phyloP scores from a whole-genome alignment of 2,888 invertebrate species.

The Tenthredo mesomela region DNA sequence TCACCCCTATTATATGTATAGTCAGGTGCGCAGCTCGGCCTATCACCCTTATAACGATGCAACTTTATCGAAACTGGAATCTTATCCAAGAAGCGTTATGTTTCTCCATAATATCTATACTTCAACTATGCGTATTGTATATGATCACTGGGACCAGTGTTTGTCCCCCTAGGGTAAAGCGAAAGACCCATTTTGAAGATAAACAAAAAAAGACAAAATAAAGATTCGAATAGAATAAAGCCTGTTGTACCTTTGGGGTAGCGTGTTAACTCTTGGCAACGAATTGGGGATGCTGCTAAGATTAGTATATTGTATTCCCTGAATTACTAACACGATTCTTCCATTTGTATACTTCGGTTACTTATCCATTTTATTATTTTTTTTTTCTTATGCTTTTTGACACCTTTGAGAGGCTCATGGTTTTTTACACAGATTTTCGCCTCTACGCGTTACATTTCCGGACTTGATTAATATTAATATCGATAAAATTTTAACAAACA shows the following conservation, averaged over 20 bases:
- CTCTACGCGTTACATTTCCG: not conserved
- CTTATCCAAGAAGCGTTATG: slow-evolving; percentile 16
- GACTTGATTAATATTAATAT: too few relatives aligned
- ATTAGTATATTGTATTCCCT: not conserved
- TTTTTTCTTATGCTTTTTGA: not conserved
- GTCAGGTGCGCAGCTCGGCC: not conserved
- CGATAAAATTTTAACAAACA: not conserved
- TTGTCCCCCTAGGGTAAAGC: not conserved
- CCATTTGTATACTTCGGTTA: not conserved
- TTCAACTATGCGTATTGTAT: not conserved
- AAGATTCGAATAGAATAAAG: not conserved
- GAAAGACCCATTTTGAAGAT: not conserved
- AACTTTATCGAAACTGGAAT: slow-evolving; percentile 29
- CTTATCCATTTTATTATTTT: not conserved
- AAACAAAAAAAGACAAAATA: not conserved
- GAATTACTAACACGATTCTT: not conserved
- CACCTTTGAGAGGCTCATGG: not conserved
- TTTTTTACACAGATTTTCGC: not conserved
- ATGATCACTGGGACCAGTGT: not conserved
- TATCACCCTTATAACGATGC: not conserved
- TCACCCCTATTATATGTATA: slow-evolving; percentile 56
- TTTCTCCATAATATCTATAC: not conserved
- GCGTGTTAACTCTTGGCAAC: not conserved
- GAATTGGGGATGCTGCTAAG: not conserved
- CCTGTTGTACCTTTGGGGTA: not conserved